Conservation (phyloP, 2,797 vertebrate species). For the Thamnophis elegans region DNA sequence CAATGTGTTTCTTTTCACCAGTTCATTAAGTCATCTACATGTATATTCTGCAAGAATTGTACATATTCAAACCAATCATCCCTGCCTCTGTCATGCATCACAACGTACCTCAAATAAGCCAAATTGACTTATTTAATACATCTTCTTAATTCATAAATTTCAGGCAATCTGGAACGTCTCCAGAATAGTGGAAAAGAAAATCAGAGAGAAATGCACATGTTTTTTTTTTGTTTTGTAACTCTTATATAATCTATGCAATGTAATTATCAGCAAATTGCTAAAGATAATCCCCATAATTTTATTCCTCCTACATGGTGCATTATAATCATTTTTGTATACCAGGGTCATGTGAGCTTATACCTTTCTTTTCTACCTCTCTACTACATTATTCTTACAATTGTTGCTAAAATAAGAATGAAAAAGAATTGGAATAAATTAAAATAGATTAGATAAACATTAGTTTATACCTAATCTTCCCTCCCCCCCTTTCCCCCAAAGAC, state of each 20-base stretch:
- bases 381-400: not conserved
- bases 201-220: slow-evolving; percentile 48
- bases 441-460: too few species aligned
- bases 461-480: not conserved
- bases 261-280: slow-evolving; percentile 48
- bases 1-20: slow-evolving; percentile 28
- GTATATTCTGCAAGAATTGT: slow-evolving; percentile 19
- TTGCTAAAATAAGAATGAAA: not conserved
- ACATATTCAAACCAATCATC: slow-evolving; percentile 14
- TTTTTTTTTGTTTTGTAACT: slow-evolving; percentile 36
- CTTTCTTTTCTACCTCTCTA: slow-evolving; percentile 32
- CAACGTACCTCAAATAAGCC: slow-evolving; percentile 39
- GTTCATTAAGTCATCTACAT: slow-evolving; percentile 23
- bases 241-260: slow-evolving; percentile 45
- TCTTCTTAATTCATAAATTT: slow-evolving; percentile 47
- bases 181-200: slow-evolving; percentile 20
- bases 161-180: slow-evolving; percentile 12
- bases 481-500: too few species aligned
- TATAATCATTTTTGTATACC: slow-evolving; percentile 49
- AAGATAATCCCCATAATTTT: slow-evolving; percentile 61
- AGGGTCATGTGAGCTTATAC: not conserved
- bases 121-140: slow-evolving; percentile 23
- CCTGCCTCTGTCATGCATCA: slow-evolving; percentile 16
- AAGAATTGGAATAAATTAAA: slow-evolving; percentile 24
- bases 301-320: slow-evolving; percentile 51